A percentile compares a stretch with the other conserved stretches of the same genome.
Evolutionary conservation across 2,888 invertebrate species (phyloP).

Genomic region (Drosophila incognita): DNA sequence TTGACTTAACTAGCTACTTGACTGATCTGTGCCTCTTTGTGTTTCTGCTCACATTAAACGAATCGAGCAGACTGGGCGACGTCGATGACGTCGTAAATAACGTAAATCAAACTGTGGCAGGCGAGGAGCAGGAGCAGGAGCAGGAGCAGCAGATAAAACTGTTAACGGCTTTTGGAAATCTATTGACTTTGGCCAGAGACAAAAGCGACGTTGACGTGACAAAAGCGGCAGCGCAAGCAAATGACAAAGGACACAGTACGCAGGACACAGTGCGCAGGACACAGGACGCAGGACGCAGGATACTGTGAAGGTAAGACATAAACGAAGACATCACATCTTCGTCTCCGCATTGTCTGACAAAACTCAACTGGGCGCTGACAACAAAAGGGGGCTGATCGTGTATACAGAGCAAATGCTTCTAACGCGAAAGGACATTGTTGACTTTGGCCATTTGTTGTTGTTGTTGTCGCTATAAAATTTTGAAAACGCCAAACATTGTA

Average conservation of each 20-base stretch:
- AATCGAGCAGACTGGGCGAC: conserved; percentile 31
- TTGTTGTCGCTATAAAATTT: conserved; percentile 61
- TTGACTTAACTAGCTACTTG: conserved; percentile 17
- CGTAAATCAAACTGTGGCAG: conserved; percentile 48
- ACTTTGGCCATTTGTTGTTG: conserved; percentile 36
- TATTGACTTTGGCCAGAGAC: conserved; percentile 70
- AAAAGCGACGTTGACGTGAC: conserved; percentile 59
- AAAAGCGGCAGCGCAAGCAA: conserved; percentile 56
- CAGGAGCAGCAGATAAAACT: conserved; percentile 50
- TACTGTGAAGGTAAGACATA: conserved; percentile 15
- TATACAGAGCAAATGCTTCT: conserved; percentile 48
- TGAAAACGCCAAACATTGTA: conserved; percentile 73
- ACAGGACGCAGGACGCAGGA: conserved; percentile 18
- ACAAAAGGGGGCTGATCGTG: conserved; percentile 83
- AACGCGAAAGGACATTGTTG: conserved; percentile 57
- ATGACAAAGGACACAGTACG: conserved; percentile 35
- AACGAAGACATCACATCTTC: conserved; percentile 48
- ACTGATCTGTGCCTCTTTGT: conserved; percentile 19
- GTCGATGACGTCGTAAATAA: conserved; percentile 70
- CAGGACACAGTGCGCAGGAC: not conserved
- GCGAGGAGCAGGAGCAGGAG: conserved; percentile 7
- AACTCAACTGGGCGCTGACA: conserved; percentile 63
- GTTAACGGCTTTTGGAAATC: conserved; percentile 64
- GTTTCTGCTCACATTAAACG: conserved; percentile 15
- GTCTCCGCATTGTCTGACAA: conserved; percentile 77